Evolutionary conservation across 2,888 invertebrate species (phyloP).

Genomic region (Melanostoma scalare): DNA sequence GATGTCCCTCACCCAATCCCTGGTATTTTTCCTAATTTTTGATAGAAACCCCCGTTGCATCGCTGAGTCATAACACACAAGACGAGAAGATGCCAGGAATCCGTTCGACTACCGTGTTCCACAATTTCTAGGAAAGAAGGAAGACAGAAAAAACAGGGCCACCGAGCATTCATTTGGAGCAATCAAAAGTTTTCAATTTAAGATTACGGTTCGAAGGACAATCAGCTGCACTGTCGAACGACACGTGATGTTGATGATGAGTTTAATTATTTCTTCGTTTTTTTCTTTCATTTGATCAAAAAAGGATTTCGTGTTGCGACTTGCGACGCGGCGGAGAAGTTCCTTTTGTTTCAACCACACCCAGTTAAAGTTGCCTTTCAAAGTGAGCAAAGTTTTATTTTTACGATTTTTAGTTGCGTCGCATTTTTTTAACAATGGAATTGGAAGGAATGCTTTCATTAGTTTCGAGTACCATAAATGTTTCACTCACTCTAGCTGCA

Average conservation of each 20-base stretch:
- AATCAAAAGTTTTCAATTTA: conserved; percentile 70
- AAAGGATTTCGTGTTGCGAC: too few species aligned
- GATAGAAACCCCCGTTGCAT: conserved; percentile 39
- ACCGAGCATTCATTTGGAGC: conserved; percentile 50
- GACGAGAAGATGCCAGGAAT: not conserved
- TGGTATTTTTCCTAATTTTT: conserved; percentile 43
- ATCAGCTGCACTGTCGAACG: conserved; percentile 67
- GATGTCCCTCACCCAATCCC: conserved; percentile 28
- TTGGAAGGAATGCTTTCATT: too few species aligned
- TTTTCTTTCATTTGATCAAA: conserved; percentile 1
- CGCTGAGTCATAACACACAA: conserved; percentile 48
- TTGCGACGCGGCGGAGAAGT: too few species aligned
- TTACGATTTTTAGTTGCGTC: too few species aligned
- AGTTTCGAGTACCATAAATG: too few species aligned
- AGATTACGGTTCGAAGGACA: conserved; percentile 58
- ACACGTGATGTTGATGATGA: conserved; percentile 69
- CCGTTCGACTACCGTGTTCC: not conserved
- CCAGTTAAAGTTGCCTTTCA: too few species aligned
- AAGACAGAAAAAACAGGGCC: not conserved
- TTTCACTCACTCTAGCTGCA: too few species aligned
- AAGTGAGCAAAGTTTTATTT: too few species aligned
- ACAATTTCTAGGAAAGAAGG: not conserved
- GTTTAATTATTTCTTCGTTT: conserved; percentile 33
- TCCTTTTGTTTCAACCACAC: too few species aligned
- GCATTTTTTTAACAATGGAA: too few species aligned